Percentiles rank a stretch among this genome's conserved stretches.
Evolutionary conservation across 2,113 vertebrate species (phyloP).

Genomic region (Pseudorectes ferrugineus): DNA sequence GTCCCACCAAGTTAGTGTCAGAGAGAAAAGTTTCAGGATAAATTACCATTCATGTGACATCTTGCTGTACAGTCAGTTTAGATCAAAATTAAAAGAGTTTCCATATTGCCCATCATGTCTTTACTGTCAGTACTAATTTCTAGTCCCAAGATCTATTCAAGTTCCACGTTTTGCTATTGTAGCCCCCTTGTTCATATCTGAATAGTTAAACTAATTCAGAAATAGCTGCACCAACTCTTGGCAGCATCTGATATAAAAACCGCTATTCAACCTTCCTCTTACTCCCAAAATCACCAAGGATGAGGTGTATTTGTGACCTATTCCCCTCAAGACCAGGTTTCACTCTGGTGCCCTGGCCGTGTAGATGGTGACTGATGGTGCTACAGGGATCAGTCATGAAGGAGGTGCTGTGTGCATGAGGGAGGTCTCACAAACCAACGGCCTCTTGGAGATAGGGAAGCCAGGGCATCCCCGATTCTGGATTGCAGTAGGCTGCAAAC

Average conservation of each 20-base stretch:
- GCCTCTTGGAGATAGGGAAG: fast-evolving
- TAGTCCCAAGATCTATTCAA: neutral
- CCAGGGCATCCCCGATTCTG: neutral
- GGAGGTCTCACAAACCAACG: neutral
- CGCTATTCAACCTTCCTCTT: neutral
- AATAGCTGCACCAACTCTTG: neutral
- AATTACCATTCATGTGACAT: neutral
- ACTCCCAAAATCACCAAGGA: neutral
- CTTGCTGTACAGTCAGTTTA: neutral
- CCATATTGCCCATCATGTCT: neutral
- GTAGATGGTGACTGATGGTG: neutral
- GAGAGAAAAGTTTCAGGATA: neutral
- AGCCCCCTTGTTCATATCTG: neutral
- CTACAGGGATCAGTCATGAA: neutral
- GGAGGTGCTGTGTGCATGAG: neutral
- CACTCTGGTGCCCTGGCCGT: neutral
- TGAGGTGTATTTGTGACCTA: neutral
- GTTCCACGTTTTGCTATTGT: neutral
- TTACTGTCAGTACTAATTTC: neutral
- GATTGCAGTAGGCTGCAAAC: neutral
- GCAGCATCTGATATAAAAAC: neutral
- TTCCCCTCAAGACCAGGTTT: neutral
- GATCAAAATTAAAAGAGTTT: neutral
- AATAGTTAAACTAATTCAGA: neutral
- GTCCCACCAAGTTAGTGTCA: neutral